phyloP scores from a whole-genome alignment of 2,888 invertebrate genomes.

The Acrocyrtus sp. region DNA sequence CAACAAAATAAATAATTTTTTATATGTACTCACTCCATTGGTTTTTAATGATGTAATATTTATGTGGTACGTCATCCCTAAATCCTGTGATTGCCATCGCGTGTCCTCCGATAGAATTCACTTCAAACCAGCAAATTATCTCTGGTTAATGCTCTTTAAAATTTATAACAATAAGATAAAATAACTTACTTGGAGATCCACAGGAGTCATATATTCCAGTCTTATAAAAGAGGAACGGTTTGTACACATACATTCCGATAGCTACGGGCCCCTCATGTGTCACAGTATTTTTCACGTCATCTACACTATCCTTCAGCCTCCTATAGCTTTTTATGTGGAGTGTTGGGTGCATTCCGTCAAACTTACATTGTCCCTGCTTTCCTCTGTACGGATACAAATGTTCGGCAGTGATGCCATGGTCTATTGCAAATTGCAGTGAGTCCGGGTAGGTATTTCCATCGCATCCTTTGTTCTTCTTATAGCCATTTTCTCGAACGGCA shows the following conservation, averaged over 20 bases:
- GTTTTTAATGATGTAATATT: slow-evolving; percentile 33
- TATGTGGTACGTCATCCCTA: slow-evolving; percentile 2
- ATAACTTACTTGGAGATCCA: slow-evolving; percentile 13
- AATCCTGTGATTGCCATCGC: slow-evolving; percentile 31
- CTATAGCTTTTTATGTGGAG: slow-evolving; percentile 2
- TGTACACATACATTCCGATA: slow-evolving; percentile 28
- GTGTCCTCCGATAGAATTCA: slow-evolving; percentile 20
- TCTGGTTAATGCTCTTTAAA: too few species aligned
- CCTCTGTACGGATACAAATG: slow-evolving; percentile 26
- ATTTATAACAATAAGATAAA: slow-evolving; percentile 3
- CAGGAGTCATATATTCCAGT: slow-evolving; percentile 28
- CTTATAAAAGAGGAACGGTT: slow-evolving; percentile 27
- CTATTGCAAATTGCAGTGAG: slow-evolving; percentile 21
- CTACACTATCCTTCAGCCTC: background rate
- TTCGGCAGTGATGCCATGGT: slow-evolving; percentile 23
- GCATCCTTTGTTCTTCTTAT: slow-evolving; percentile 30
- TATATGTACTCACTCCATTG: slow-evolving; percentile 27
- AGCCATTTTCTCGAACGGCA: slow-evolving; percentile 25
- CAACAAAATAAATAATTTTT: background rate
- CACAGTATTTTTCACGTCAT: slow-evolving; percentile 7
- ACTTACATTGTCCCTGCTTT: slow-evolving; percentile 20
- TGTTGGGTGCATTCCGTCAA: slow-evolving; percentile 18
- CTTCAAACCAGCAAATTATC: slow-evolving; percentile 8
- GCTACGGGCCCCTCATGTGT: slow-evolving; percentile 5
- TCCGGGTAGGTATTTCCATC: slow-evolving; percentile 31